Evolutionary conservation across 2,888 invertebrate species (phyloP).

Genomic region (Gryllus longicercus): DNA sequence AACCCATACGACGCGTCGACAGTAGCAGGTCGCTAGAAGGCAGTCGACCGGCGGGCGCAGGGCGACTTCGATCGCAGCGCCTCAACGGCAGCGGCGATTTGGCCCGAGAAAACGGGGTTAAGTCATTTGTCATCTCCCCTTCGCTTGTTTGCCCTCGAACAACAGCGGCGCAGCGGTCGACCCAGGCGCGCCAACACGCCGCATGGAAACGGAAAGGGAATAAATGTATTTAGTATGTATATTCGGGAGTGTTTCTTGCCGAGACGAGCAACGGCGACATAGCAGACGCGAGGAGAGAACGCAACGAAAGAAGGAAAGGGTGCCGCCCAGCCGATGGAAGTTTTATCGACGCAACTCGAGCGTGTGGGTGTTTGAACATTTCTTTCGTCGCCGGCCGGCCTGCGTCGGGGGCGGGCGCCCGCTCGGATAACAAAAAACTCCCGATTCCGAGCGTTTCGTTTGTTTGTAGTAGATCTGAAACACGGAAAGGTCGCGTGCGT

Average conservation of each 20-base stretch:
- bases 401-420: too few species aligned
- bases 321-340: not conserved
- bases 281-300: not conserved
- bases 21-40: too few species aligned
- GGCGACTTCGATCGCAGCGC: not conserved
- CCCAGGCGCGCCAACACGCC: not conserved
- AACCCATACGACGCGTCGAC: too few species aligned
- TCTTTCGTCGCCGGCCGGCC: not conserved
- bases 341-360: not conserved
- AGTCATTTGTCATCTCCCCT: conserved; percentile 11
- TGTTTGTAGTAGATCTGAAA: too few species aligned
- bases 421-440: too few species aligned
- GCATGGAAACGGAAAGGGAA: not conserved
- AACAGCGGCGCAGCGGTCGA: not conserved
- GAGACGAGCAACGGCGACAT: too few species aligned
- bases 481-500: too few species aligned
- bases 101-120: not conserved
- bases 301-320: not conserved
- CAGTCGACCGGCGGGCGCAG: too few species aligned
- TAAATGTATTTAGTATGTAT: not conserved
- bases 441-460: too few species aligned
- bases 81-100: not conserved
- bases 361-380: not conserved
- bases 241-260: not conserved
- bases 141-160: not conserved